Conservation (phyloP, 2,797 vertebrate species). For the Cichlasoma orientale region DNA sequence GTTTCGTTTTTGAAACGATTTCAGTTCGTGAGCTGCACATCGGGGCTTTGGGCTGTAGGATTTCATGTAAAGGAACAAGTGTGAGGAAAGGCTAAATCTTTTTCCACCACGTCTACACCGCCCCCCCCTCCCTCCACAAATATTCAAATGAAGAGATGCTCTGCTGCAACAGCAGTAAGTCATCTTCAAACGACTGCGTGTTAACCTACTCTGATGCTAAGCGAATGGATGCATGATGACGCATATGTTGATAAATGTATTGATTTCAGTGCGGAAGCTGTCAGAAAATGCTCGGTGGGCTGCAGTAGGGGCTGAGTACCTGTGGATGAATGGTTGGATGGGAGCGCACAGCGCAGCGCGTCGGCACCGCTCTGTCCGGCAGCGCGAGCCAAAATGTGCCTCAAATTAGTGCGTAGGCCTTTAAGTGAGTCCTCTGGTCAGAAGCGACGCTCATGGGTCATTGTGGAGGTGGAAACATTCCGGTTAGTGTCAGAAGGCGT, state of each 20-base stretch:
- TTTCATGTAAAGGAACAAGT: conserved; percentile 6
- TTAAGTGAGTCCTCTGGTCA: background rate
- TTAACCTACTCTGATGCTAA: conserved; percentile 26
- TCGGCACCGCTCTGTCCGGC: conserved; percentile 30
- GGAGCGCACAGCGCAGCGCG: conserved; percentile 49
- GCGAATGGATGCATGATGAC: conserved; percentile 40
- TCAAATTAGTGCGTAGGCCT: conserved; percentile 20
- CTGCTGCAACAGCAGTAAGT: conserved; percentile 70
- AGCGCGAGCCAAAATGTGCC: conserved; percentile 25
- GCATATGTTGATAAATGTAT: conserved; percentile 42
- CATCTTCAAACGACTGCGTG: conserved; percentile 48
- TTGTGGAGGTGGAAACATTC: background rate
- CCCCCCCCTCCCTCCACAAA: conserved; percentile 12
- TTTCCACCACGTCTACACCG: conserved; percentile 6
- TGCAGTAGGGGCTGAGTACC: conserved; percentile 52
- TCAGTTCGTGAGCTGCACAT: background rate
- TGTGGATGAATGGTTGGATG: conserved; percentile 67
- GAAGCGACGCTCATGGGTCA: conserved; percentile 18
- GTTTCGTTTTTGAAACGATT: conserved; percentile 1
- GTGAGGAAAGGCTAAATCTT: conserved; percentile 1
- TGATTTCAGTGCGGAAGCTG: conserved; percentile 34
- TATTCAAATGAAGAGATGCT: conserved; percentile 66
- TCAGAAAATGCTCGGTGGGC: conserved; percentile 21
- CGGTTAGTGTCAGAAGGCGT: conserved; percentile 21
- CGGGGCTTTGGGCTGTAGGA: background rate